Percentiles rank a stretch among this genome's conserved stretches.
These are phyloP conservation scores for Theretra japonica DNA, from an alignment of 2,888 invertebrate species.

Conservation along the genomic window DNA sequence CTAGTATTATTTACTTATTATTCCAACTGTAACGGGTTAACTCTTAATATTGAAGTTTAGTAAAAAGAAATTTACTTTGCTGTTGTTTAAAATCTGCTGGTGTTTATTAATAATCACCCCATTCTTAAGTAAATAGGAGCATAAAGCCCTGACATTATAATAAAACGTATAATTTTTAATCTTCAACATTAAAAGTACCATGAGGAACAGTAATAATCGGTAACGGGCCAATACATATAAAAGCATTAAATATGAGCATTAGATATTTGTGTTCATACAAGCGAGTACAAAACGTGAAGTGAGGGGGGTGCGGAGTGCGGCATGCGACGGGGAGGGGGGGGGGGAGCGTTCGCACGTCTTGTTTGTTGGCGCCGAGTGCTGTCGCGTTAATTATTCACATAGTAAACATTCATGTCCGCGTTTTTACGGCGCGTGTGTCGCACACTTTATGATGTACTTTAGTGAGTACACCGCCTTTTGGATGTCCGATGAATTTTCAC, in stretches of 20 bases:
- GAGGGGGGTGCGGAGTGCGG: conserved; percentile 37
- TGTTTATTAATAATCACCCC: too few relatives aligned
- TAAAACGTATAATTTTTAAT: too few relatives aligned
- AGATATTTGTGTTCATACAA: background rate
- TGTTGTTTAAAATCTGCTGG: too few relatives aligned
- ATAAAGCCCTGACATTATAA: too few relatives aligned
- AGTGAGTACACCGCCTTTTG: conserved; percentile 18
- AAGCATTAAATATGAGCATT: background rate
- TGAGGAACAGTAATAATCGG: background rate
- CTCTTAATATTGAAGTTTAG: too few relatives aligned
- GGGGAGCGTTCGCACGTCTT: conserved; percentile 65
- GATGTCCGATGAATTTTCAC: conserved; percentile 24
- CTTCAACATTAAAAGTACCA: too few relatives aligned
- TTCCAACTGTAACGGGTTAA: too few relatives aligned
- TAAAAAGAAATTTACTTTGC: too few relatives aligned
- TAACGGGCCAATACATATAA: background rate
- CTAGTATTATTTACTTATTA: too few relatives aligned
- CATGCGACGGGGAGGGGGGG: conserved; percentile 43
- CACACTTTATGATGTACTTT: conserved; percentile 42
- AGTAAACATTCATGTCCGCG: conserved; percentile 60
- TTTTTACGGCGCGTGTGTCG: conserved; percentile 59
- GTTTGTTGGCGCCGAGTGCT: conserved; percentile 53
- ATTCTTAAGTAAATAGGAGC: too few relatives aligned
- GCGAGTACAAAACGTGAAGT: conserved; percentile 33
- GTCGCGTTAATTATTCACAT: conserved; percentile 64